phyloP scores from a whole-genome alignment of 23 tunicate species.

The Oikopleura vanhoeffeni region DNA sequence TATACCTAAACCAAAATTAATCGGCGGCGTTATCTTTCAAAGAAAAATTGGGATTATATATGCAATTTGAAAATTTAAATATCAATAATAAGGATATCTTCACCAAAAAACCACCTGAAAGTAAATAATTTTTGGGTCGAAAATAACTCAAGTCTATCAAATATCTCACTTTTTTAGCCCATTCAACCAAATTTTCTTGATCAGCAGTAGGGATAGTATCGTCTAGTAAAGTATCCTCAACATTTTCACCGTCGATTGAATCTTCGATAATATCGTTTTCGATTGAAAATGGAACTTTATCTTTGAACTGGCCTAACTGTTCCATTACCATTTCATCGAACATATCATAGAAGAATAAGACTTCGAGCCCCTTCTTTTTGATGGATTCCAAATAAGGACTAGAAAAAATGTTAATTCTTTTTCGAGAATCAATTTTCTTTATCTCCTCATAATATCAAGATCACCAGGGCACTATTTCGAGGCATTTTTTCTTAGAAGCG shows the following conservation, averaged over 20 bases:
- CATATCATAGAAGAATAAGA: conserved; percentile 64
- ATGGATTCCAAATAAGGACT: conserved; percentile 85
- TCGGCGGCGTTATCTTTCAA: too few species aligned
- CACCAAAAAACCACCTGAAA: too few species aligned
- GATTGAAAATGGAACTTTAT: conserved; percentile 58
- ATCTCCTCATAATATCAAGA: too few species aligned
- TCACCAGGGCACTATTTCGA: too few species aligned
- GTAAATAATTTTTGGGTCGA: too few species aligned
- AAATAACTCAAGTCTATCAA: conserved; percentile 38
- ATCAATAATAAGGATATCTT: too few species aligned
- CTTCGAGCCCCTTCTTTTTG: conserved; percentile 54
- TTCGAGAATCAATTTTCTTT: too few species aligned
- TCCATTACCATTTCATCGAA: conserved; percentile 82
- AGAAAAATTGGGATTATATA: too few species aligned
- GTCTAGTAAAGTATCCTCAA: neutral
- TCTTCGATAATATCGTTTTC: conserved; percentile 66
- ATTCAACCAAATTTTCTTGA: conserved; percentile 25
- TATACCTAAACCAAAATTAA: neutral
- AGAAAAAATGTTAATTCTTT: too few species aligned
- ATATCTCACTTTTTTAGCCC: conserved; percentile 57
- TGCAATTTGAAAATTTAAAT: neutral
- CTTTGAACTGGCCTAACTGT: conserved; percentile 33
- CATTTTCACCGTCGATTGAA: conserved; percentile 11
- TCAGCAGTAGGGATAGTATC: conserved; percentile 23
- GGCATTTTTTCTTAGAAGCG: too few species aligned